A percentile compares a stretch with the other conserved stretches of the same genome.
These are phyloP conservation scores for Drosophila arizonae DNA, from an alignment of 1,140 invertebrate genomes.

Conservation along the genomic window DNA sequence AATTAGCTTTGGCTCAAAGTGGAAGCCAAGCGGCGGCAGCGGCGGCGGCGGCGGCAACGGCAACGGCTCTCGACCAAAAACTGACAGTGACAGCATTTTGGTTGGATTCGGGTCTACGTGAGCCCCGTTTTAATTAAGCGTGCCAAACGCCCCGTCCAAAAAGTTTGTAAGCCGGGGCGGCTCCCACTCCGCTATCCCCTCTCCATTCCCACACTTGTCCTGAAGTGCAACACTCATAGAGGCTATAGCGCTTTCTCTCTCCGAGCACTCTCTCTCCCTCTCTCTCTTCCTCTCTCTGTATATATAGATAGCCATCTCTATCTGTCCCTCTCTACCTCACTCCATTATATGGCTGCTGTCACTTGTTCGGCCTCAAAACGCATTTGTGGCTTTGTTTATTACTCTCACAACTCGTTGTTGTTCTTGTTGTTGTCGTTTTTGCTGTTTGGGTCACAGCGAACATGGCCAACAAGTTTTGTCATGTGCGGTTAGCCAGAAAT, in stretches of 20 bases:
- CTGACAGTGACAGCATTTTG: constrained; percentile 38
- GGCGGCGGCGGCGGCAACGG: background rate
- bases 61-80: constrained; percentile 17
- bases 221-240: background rate
- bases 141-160: background rate
- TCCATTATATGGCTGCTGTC: constrained; percentile 11
- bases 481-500: constrained; percentile 49
- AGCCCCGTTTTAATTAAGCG: constrained; percentile 45
- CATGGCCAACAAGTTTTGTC: constrained; percentile 46
- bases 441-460: constrained; percentile 23
- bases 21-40: constrained; percentile 19
- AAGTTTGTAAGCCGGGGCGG: constrained; percentile 8
- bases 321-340: constrained; percentile 1
- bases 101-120: constrained; percentile 36
- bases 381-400: constrained; percentile 61
- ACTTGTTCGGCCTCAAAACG: constrained; percentile 38
- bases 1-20: constrained; percentile 48
- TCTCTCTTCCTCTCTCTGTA: background rate
- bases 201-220: background rate
- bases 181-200: background rate
- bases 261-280: background rate
- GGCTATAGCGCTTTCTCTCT: too few relatives aligned
- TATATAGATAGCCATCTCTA: background rate
- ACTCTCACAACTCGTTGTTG: constrained; percentile 40
- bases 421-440: constrained; percentile 15